These are phyloP conservation scores for Plectropomus leopardus DNA, from an alignment of 2,113 vertebrate genomes.

Conservation along the genomic window DNA sequence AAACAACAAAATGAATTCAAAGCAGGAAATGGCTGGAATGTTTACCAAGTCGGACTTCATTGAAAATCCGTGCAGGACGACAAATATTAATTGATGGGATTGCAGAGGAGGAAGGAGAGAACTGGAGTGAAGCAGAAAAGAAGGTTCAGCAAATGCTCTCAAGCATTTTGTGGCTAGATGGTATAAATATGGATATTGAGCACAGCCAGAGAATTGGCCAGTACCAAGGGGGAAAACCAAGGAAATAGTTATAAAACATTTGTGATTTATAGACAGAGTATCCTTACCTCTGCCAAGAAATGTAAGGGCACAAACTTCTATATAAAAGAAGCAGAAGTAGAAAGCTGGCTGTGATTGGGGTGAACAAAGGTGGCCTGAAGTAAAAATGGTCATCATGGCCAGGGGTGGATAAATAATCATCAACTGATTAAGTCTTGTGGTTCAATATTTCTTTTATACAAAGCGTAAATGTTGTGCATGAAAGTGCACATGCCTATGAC, in stretches of 20 bases:
- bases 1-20: background rate
- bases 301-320: background rate
- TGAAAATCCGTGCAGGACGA: conserved; percentile 5
- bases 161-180: background rate
- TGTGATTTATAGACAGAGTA: background rate
- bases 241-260: background rate
- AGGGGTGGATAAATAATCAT: background rate
- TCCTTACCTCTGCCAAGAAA: background rate
- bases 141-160: background rate
- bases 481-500: no score
- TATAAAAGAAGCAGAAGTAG: background rate
- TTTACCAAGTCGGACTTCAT: background rate
- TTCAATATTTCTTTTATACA: background rate
- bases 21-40: background rate
- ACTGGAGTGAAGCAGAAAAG: background rate
- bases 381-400: background rate
- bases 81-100: conserved; percentile 5
- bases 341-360: background rate
- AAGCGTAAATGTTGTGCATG: no score
- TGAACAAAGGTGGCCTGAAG: background rate
- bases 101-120: background rate
- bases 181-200: conserved; percentile 7
- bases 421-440: background rate
- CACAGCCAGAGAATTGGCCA: background rate
- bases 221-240: background rate